Evolutionary conservation across 2,888 invertebrate species (phyloP), one percentile per base, ranked within the genome.

Genomic region (Scaptomyza polygonia): DNA sequence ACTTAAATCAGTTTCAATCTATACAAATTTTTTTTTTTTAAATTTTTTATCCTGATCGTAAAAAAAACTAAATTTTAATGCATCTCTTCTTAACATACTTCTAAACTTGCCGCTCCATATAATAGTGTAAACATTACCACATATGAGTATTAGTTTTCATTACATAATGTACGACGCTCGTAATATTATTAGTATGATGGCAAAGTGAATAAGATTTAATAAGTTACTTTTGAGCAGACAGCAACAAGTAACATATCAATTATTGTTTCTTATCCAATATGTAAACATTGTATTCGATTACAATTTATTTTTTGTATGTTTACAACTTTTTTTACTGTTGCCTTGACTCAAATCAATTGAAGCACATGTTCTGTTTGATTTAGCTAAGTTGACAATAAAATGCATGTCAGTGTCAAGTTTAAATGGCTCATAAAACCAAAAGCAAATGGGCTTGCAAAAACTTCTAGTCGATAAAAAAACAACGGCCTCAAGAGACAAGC

Each of bases 381-480:
- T 39, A 18, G 7, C 9, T 18, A 51, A 16, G 27, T 40, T 21
- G 44, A 34, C 29, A 51, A 63, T 61, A 16, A 54, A 52, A 49
- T 55, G 14, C 47, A 48, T 67, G 64, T 70, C 82, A 81, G 55
- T 75, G 80, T 76, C 80, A 80, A 72, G 72, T 61, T 62, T 34
- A 66, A 56, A 69, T 51, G 39, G 45, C 57, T 34, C 21, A 58
- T 70, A 40, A 72, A 52, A 48, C 2, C 32, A 44, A n/a, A n/a
- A n/a, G 48, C 25, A 30, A 42, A 45, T 77, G 79, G 71, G 67
- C 80, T 81, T 80, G 86, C 85, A 79, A 79, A 63, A 79, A 70
- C 63, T 83, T 67, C 39, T 25, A 39, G 55, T 18, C 12, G 14
- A 25, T 32, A 18, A 65, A 52, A n/a, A 12, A n/a, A n/a, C n/a